Base-by-base conservation (phyloP, 1,140 invertebrate genomes). In the Heliothis virescens region DNA sequence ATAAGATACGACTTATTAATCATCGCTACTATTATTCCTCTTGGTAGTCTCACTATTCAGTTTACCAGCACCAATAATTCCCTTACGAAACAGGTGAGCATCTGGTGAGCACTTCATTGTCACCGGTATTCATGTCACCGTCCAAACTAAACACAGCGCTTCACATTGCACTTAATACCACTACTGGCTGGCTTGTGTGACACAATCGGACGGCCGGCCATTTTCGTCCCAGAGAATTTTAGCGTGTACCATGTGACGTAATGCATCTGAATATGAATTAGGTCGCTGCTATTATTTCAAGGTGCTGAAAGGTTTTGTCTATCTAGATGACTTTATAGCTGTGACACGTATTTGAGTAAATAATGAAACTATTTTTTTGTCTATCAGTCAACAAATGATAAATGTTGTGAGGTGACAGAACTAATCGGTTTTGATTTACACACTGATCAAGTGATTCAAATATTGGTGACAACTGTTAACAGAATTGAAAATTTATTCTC, bases 101-200 rank as follows among this genome's bases (percentile, higher is more conserved):
- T 48, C 47, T 71, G 67, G 12, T 71, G 67, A 52, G 52, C 48
- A 53, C 47, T 52, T 29, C 48, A 71, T 71, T 71, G 67, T 53
- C 67, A 63, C 34, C 9, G n/a, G 67, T 50, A 53, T 71, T 69
- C 67, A 71, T 26, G 48, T 71, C 67, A 53, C n/a, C 18, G 63
- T 21, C 63, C n/a, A 48, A 48, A 53, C 67, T 53, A 71, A 53
- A 71, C 62, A 63, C 12, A 41, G 21, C 16, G 67, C 7, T 67
- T 26, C 48, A 67, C 67, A 52, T 29, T 18, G 67, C 48, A 29
- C 67, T 71, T 52, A 71, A 50, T 50, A 53, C 67, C 48, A 71
- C 48, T 71, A 71, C 48, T 71, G 13, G 52, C 41, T n/a, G 63
- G 41, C 16, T 67, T 65, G 5, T 65, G 62, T 41, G 62, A 9